Evolutionary conservation across 2,888 invertebrate species (phyloP).

Genomic region (Phortica okadai): DNA sequence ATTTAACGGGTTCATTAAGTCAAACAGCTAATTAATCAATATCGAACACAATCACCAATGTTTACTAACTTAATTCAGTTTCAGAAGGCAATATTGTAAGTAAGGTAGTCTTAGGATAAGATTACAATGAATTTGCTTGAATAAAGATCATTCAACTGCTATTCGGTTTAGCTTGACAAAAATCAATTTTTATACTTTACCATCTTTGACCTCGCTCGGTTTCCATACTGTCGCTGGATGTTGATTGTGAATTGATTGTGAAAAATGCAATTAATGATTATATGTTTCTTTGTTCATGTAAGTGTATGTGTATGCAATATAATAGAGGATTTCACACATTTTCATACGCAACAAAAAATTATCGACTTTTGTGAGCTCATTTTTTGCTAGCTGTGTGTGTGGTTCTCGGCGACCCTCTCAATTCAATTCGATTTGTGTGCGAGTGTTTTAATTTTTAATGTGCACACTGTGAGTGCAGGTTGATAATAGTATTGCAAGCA

Average conservation of each 20-base stretch:
- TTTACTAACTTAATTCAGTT: too few species aligned
- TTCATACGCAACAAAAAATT: conserved; percentile 59
- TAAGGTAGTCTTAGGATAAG: too few species aligned
- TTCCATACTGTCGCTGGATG: conserved; percentile 37
- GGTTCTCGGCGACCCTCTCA: conserved; percentile 3
- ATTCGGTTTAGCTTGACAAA: too few species aligned
- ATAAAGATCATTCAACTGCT: too few species aligned
- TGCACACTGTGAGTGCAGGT: conserved; percentile 46
- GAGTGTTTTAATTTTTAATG: conserved; percentile 65
- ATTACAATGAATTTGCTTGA: too few species aligned
- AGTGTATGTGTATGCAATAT: conserved; percentile 45
- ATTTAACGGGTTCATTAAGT: too few species aligned
- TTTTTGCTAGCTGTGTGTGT: conserved; percentile 26
- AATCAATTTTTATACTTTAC: conserved; percentile 31
- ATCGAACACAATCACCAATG: too few species aligned
- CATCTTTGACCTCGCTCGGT: background rate
- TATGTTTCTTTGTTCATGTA: conserved; percentile 21
- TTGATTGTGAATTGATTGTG: background rate
- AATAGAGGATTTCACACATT: conserved; percentile 62
- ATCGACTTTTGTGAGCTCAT: conserved; percentile 63
- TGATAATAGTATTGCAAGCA: conserved; percentile 67
- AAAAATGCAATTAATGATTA: conserved; percentile 17
- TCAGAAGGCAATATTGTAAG: too few species aligned
- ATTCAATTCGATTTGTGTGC: conserved; percentile 33
- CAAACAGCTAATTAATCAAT: too few species aligned